These are phyloP conservation scores for Serilophus lunatus DNA, from an alignment of 2,113 vertebrate genomes.

Conservation along the genomic window DNA sequence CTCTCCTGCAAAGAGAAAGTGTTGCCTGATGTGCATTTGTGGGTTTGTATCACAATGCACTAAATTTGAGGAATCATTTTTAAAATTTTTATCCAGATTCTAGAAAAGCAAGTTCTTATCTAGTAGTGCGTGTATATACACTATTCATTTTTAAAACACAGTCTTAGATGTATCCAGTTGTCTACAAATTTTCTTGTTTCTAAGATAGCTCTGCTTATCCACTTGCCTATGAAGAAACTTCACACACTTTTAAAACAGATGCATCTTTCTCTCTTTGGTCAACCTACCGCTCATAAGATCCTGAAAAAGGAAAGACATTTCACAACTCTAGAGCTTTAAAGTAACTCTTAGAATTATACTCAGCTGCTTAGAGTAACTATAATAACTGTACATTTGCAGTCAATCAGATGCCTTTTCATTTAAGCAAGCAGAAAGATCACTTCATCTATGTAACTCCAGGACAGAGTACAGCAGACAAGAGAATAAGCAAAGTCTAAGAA, in stretches of 20 bases:
- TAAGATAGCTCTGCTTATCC: not conserved
- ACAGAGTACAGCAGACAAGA: not conserved
- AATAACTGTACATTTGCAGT: not conserved
- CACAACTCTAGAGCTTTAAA: not conserved
- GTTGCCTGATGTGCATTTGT: not conserved
- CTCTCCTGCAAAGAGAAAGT: not conserved
- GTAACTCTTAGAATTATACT: not conserved
- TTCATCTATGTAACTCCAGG: not conserved
- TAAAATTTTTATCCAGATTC: not conserved
- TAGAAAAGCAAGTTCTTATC: not conserved
- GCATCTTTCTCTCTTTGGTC: not conserved
- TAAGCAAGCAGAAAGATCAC: not conserved
- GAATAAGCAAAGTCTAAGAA: not conserved
- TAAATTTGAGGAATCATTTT: not conserved
- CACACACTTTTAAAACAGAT: not conserved
- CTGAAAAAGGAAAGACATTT: not conserved
- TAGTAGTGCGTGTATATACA: not conserved
- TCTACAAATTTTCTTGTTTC: not conserved
- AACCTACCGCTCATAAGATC: not conserved
- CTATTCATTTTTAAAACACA: not conserved
- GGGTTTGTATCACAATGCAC: not conserved
- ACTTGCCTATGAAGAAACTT: not conserved
- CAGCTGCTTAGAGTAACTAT: not conserved
- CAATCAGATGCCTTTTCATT: not conserved
- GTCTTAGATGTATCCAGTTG: not conserved